Evolutionary conservation across 2,797 vertebrate genomes (phyloP).

Genomic region (Gymnoscopelus braueri): DNA sequence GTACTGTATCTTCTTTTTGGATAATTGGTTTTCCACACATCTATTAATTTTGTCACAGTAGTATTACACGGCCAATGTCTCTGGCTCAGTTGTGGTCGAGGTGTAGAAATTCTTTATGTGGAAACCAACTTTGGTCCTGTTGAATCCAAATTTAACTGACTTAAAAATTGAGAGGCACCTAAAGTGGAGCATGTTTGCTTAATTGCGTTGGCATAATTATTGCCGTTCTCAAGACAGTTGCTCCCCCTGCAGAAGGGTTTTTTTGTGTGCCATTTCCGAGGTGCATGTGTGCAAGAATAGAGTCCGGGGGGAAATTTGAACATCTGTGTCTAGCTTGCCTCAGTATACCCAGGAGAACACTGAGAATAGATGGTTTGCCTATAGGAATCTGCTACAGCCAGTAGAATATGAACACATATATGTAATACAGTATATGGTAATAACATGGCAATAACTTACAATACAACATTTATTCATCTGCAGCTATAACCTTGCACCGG

Average conservation of each 20-base stretch:
- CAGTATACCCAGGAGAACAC: conserved; percentile 57
- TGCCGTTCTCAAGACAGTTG: conserved; percentile 52
- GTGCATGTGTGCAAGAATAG: conserved; percentile 57
- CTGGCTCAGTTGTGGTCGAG: not conserved
- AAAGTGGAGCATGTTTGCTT: conserved; percentile 48
- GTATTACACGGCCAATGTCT: conserved; percentile 4
- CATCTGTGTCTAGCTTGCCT: conserved; percentile 66
- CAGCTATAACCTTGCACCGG: conserved; percentile 36
- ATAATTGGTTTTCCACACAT: conserved; percentile 19
- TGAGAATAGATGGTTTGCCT: conserved; percentile 65
- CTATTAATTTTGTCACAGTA: conserved; percentile 9
- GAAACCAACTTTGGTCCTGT: conserved; percentile 3
- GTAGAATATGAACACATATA: conserved; percentile 25
- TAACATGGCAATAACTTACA: conserved; percentile 47
- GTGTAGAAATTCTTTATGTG: conserved; percentile 20
- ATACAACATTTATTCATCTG: conserved; percentile 8
- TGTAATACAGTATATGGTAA: conserved; percentile 29
- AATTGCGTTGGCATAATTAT: conserved; percentile 62
- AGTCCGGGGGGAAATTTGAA: conserved; percentile 66
- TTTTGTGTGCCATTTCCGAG: conserved; percentile 44
- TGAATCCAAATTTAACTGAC: conserved; percentile 30
- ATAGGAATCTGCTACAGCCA: conserved; percentile 46
- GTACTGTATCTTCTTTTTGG: not conserved
- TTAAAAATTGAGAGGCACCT: conserved; percentile 53
- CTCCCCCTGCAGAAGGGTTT: conserved; percentile 21